phyloP scores from a whole-genome alignment of 2,113 vertebrate species.

The Turdus rufiventris region DNA sequence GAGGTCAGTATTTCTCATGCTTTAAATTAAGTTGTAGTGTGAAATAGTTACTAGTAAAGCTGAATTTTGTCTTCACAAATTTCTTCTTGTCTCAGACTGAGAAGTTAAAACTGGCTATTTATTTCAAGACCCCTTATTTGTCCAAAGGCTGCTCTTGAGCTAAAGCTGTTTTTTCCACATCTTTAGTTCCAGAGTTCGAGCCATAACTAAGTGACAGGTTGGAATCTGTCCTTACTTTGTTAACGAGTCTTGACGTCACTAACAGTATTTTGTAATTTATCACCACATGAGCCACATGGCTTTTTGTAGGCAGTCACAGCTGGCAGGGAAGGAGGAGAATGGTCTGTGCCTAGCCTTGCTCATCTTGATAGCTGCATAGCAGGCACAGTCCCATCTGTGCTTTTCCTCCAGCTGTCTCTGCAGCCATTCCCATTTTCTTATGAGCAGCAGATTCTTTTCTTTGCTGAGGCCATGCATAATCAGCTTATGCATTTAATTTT shows the following conservation, averaged over 20 bases:
- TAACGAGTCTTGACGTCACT: neutral
- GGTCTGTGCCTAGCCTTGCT: neutral
- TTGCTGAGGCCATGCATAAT: neutral
- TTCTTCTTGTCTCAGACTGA: neutral
- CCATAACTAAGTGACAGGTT: neutral
- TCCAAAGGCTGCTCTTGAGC: neutral
- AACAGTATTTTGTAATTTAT: neutral
- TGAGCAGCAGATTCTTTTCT: neutral
- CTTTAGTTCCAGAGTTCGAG: neutral
- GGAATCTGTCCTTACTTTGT: neutral
- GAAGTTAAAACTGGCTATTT: neutral
- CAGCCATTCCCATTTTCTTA: neutral
- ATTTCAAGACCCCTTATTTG: neutral
- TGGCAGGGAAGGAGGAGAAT: neutral
- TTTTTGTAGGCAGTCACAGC: neutral
- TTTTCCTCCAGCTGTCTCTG: neutral
- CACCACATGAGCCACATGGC: neutral
- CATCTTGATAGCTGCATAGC: neutral
- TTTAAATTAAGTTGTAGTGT: neutral
- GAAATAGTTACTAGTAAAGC: neutral
- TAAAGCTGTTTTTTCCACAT: neutral
- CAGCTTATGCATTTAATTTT: neutral
- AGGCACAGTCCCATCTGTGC: neutral
- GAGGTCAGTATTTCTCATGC: constrained; percentile 76
- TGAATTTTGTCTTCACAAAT: neutral